Evolutionary conservation across 1,140 invertebrate genomes (phyloP), one percentile per base, ranked within the genome.

Genomic region (Adelges cooleyi): DNA sequence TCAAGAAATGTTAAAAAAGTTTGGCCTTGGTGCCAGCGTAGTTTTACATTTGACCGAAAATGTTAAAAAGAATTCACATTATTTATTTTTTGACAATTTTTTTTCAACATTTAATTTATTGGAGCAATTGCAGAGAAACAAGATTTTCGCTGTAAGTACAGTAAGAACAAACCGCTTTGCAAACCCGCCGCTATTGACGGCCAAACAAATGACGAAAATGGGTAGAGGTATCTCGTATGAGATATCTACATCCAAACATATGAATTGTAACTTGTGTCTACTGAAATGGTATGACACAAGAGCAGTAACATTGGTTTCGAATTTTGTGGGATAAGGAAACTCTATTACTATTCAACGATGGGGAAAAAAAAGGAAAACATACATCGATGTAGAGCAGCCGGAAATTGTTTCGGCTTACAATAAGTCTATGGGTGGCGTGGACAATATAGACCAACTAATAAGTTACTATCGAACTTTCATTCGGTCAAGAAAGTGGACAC

Each of bases 351-450:
- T 70, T 65, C 66, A 66, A 51, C 48, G 72, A 42, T 73, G 72
- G 71, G 70, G 69, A 50, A 73, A 72, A 70, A 69, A 68, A 67
- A 42, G 67, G 10, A 73, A 72, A 52, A n/a, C n/a, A n/a, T 23
- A 49, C 15, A 23, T 49, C 48, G 25, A 49, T 25, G 25, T 49
- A 23, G 48, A 49, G 6, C 22, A 23, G 48, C 22, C 22, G 48
- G 22, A 49, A 49, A 49, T 49, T 23, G 22, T 49, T 23, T 23
- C 22, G 10, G 48, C 22, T 23, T 49, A 49, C 48, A 49, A 49
- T 5, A 23, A 2, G n/a, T 49, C 48, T 23, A 49, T 11, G 48
- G 33, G 33, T 36, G 33, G 33, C 13, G 33, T 36, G 6, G 33
- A 36, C 13, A 36, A 36, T 36, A 36, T 49, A 23, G 48, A 49